A percentile compares a stretch with the other conserved stretches of the same genome.
These are phyloP conservation scores for Himalopsyche kuldschensis DNA, from an alignment of 2,888 invertebrate species.

Conservation along the genomic window DNA sequence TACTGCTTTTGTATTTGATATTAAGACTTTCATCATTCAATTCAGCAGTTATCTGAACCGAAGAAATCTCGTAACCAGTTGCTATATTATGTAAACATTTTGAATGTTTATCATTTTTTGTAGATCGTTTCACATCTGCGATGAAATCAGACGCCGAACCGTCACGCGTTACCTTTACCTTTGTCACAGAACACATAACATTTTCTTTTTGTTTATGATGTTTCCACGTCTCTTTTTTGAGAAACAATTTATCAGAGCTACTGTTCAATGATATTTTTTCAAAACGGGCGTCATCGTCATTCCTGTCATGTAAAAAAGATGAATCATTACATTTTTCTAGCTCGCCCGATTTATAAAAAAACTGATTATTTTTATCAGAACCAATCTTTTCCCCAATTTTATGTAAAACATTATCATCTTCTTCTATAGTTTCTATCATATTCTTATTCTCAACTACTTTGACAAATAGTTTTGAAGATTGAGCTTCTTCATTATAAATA, in stretches of 20 bases:
- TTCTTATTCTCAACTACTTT: not conserved
- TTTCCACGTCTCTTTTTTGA: not conserved
- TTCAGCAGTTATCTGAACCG: constrained; percentile 61
- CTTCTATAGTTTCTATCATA: constrained; percentile 10
- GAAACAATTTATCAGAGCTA: not conserved
- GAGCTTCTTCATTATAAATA: constrained; percentile 39
- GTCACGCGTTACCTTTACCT: constrained; percentile 47
- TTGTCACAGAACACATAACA: constrained; percentile 19
- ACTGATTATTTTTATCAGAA: not conserved
- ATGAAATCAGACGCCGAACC: constrained; percentile 55
- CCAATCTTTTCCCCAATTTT: not conserved
- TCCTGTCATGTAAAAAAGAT: not conserved
- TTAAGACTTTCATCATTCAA: constrained; percentile 43
- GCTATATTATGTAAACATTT: not conserved
- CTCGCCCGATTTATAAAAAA: constrained; percentile 2
- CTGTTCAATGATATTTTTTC: constrained; percentile 1
- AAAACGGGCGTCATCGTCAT: not conserved
- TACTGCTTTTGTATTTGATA: constrained; percentile 40
- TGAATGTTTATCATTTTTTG: constrained; percentile 38
- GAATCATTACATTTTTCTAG: not conserved
- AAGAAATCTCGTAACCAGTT: constrained; percentile 51
- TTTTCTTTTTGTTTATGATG: constrained; percentile 33
- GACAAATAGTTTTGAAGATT: not conserved
- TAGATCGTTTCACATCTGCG: constrained; percentile 58
- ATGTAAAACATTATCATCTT: constrained; percentile 7